Percentiles rank a stretch among this genome's conserved stretches.
These are phyloP conservation scores for Enteromius mattozi DNA, from an alignment of 2,797 vertebrate genomes.

Conservation along the genomic window DNA sequence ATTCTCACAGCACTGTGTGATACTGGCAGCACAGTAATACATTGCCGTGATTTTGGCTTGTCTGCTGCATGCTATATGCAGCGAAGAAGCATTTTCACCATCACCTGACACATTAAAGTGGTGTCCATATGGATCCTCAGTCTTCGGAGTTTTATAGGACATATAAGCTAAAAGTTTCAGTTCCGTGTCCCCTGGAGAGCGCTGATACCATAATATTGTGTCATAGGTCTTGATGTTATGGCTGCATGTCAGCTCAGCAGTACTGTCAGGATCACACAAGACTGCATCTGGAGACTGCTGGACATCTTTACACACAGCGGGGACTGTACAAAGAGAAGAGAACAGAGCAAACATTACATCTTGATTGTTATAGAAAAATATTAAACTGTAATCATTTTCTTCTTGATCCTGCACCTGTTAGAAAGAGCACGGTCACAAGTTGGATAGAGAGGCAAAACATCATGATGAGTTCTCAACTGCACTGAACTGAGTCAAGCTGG, in stretches of 20 bases:
- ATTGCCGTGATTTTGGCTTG: not conserved
- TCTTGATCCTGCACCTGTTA: not conserved
- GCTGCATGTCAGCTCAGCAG: constrained; percentile 27
- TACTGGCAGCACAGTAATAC: constrained; percentile 45
- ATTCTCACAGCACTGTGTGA: constrained; percentile 54
- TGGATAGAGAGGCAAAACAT: not conserved
- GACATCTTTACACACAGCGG: not conserved
- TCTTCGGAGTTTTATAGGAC: not conserved
- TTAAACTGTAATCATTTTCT: not conserved
- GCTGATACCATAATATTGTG: constrained; percentile 53
- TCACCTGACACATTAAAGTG: constrained; percentile 30
- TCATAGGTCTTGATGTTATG: constrained; percentile 20
- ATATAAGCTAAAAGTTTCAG: constrained; percentile 38
- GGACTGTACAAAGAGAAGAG: not conserved
- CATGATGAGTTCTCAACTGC: constrained; percentile 5
- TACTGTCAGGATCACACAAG: not conserved
- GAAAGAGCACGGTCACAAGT: not conserved
- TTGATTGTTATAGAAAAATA: not conserved
- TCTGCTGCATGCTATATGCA: constrained; percentile 1
- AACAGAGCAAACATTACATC: not conserved
- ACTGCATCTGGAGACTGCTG: constrained; percentile 30
- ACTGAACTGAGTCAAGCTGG: not conserved
- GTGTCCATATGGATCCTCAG: constrained; percentile 8
- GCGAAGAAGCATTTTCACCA: not conserved
- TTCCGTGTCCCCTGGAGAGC: not conserved